Conservation (phyloP, 2,113 vertebrate genomes). For the Barnardius zonarius region DNA sequence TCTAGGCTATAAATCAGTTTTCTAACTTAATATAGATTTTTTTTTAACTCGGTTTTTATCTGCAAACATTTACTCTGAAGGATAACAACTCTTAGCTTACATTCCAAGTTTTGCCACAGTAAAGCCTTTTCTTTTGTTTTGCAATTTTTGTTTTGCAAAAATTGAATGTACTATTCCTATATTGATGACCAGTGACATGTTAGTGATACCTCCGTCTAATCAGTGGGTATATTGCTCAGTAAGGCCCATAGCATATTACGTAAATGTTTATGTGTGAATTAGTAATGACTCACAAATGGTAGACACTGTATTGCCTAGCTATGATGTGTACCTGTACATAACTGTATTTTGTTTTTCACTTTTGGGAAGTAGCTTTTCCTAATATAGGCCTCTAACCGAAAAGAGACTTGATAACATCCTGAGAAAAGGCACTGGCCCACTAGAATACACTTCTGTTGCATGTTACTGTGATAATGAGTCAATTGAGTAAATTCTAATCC, state of each 20-base stretch:
- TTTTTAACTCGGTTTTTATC: not conserved
- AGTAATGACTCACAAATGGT: not conserved
- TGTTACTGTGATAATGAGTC: not conserved
- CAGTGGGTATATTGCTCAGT: not conserved
- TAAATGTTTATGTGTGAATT: not conserved
- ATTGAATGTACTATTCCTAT: not conserved
- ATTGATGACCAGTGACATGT: not conserved
- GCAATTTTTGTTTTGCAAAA: not conserved
- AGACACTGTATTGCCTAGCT: not conserved
- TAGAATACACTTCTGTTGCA: not conserved
- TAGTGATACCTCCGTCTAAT: not conserved
- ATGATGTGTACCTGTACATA: not conserved
- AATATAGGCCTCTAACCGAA: not conserved
- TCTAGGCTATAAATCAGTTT: not conserved
- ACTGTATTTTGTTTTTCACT: not conserved
- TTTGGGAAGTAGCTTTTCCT: not conserved
- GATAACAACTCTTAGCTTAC: not conserved
- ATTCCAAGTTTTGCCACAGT: not conserved
- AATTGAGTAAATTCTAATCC: not conserved
- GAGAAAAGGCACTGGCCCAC: not conserved
- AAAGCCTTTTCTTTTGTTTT: not conserved
- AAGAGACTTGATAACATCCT: not conserved
- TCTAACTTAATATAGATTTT: not conserved
- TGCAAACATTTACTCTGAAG: not conserved
- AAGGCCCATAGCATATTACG: not conserved